Evolutionary conservation across 2,113 vertebrate genomes (phyloP).

Genomic region (Brachirus orientalis): DNA sequence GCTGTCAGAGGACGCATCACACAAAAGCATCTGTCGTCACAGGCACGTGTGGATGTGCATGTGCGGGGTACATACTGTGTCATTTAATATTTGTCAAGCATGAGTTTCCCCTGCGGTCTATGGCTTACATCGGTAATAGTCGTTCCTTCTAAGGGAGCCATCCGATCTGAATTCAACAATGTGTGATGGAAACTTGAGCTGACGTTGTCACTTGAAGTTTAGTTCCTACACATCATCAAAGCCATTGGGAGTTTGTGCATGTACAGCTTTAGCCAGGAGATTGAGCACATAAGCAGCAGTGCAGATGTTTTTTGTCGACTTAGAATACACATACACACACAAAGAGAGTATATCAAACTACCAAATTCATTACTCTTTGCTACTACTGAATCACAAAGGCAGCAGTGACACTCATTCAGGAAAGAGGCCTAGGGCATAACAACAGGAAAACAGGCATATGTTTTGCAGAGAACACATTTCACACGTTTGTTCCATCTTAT

Average conservation of each 20-base stretch:
- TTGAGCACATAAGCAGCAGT: slow-evolving; percentile 31
- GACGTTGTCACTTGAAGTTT: slow-evolving; percentile 30
- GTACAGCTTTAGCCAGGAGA: not conserved
- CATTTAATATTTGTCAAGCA: too few species aligned
- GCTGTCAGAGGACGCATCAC: too few species aligned
- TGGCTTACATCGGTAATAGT: not conserved
- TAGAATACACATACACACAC: not conserved
- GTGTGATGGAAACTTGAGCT: slow-evolving; percentile 29
- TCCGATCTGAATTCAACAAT: slow-evolving; percentile 14
- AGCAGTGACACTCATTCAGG: slow-evolving; percentile 45
- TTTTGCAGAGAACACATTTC: not conserved
- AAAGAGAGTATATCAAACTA: not conserved
- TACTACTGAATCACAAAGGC: slow-evolving; percentile 23
- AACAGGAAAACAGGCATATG: not conserved
- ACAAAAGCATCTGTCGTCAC: too few species aligned
- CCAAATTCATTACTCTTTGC: slow-evolving; percentile 35
- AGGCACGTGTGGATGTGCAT: too few species aligned
- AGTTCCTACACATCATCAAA: slow-evolving; percentile 21
- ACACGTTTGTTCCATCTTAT: not conserved
- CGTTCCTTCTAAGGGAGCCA: too few species aligned
- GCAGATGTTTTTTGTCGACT: slow-evolving; percentile 40
- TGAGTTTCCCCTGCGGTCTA: too few species aligned
- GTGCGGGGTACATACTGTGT: too few species aligned
- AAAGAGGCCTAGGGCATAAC: slow-evolving; percentile 15
- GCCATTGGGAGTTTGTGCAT: not conserved